Conservation (phyloP, 1,140 invertebrate species). For the Drosophila sucinea region DNA sequence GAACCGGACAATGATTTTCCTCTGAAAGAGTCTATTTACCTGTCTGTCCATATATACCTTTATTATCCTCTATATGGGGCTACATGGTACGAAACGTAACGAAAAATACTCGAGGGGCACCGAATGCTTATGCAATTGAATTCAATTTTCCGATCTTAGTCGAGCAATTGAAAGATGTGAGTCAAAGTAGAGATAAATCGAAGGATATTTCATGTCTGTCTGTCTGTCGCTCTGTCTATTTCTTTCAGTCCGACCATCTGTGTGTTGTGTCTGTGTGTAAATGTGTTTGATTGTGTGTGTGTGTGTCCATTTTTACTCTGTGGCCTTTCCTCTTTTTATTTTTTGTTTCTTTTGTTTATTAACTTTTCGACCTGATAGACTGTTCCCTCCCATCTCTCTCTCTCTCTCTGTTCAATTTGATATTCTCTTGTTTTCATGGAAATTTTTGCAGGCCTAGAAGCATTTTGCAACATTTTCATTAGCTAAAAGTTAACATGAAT, state of each 20-base stretch:
- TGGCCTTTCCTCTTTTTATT: conserved; percentile 1
- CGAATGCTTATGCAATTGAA: conserved; percentile 21
- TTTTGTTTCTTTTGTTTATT: conserved; percentile 7
- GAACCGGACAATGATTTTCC: too few species aligned
- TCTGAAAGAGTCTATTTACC: not conserved
- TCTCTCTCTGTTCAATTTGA: not conserved
- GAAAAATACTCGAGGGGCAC: conserved; percentile 9
- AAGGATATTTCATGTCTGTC: conserved; percentile 3
- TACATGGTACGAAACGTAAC: conserved; percentile 7
- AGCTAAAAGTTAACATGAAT: conserved; percentile 11
- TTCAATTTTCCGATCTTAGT: conserved; percentile 19
- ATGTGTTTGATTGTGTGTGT: not conserved
- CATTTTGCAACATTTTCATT: conserved; percentile 11
- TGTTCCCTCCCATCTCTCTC: not conserved
- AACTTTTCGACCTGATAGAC: conserved; percentile 9
- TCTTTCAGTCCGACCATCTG: conserved; percentile 1
- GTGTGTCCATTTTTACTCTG: conserved; percentile 1
- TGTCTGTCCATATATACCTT: not conserved
- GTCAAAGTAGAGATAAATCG: conserved; percentile 12
- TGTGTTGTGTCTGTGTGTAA: not conserved
- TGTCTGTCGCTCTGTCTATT: not conserved
- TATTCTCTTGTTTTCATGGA: not conserved
- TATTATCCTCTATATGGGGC: not conserved
- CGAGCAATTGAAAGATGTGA: conserved; percentile 18
- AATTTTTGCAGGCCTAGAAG: conserved; percentile 5